Percentiles rank a stretch among this genome's conserved stretches.
These are phyloP conservation scores for Pedicia rivosa DNA, from an alignment of 2,888 invertebrate genomes.

Conservation along the genomic window DNA sequence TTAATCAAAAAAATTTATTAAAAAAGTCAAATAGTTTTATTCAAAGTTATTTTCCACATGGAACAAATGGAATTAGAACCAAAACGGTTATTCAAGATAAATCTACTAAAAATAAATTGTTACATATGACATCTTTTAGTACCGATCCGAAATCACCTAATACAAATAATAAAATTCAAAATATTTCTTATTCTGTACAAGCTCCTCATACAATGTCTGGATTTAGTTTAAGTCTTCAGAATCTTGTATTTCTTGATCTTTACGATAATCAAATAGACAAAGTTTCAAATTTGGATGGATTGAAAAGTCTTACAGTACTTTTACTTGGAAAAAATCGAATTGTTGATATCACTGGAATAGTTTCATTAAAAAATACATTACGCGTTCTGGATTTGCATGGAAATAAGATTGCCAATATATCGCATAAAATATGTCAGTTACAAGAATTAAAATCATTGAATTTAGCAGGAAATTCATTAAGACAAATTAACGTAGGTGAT, in stretches of 20 bases:
- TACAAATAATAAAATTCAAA: neutral
- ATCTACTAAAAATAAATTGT: neutral
- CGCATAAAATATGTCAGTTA: conserved; percentile 38
- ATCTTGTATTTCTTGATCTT: conserved; percentile 81
- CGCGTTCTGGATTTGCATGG: conserved; percentile 90
- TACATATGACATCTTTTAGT: conserved; percentile 2
- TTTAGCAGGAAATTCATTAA: conserved; percentile 81
- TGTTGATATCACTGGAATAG: conserved; percentile 24
- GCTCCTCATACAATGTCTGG: neutral
- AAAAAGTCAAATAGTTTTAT: conserved; percentile 29
- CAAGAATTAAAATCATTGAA: conserved; percentile 76
- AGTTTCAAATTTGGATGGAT: conserved; percentile 58
- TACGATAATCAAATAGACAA: conserved; percentile 90
- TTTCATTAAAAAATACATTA: conserved; percentile 37
- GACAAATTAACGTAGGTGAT: conserved; percentile 57
- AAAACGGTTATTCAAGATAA: neutral
- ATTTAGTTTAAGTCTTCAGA: conserved; percentile 18
- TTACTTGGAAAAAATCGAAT: conserved; percentile 79
- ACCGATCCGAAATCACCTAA: neutral
- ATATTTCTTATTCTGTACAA: neutral
- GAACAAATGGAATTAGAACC: neutral
- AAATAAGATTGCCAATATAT: conserved; percentile 53
- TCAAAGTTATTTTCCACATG: conserved; percentile 17
- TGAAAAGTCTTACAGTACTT: conserved; percentile 68
- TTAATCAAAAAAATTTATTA: conserved; percentile 16